phyloP scores from a whole-genome alignment of 2,888 invertebrate species.

The Tenthredo scrophulariae region DNA sequence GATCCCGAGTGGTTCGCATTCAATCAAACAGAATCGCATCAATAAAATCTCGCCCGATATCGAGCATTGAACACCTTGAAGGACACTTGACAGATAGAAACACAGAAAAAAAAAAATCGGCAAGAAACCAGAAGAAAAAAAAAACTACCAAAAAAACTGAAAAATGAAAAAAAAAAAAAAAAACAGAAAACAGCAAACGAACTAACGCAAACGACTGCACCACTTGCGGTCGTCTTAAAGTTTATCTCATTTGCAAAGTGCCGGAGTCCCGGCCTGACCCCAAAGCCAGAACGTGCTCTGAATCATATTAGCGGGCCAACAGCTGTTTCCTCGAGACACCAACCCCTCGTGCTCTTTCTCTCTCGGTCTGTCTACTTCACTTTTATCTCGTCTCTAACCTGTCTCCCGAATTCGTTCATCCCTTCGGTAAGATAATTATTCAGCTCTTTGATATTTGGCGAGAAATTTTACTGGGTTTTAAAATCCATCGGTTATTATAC shows the following conservation, averaged over 20 bases:
- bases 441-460: background rate
- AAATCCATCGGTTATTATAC: no score
- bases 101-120: background rate
- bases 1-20: constrained; percentile 57
- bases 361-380: background rate
- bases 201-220: background rate
- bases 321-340: constrained; percentile 44
- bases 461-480: background rate
- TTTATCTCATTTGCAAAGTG: constrained; percentile 50
- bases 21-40: constrained; percentile 50
- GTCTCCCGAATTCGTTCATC: background rate
- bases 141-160: background rate
- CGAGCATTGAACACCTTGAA: background rate
- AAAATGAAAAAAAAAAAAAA: background rate
- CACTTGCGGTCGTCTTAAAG: constrained; percentile 33
- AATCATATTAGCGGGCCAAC: constrained; percentile 51
- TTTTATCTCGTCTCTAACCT: background rate
- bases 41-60: constrained; percentile 37
- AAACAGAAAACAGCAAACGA: background rate
- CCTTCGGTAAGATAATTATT: background rate
- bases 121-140: background rate
- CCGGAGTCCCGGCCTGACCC: constrained; percentile 44
- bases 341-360: constrained; percentile 17
- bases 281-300: constrained; percentile 51
- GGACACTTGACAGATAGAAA: background rate